Conservation (phyloP, 2,888 invertebrate species). For the Coremacera marginata region DNA sequence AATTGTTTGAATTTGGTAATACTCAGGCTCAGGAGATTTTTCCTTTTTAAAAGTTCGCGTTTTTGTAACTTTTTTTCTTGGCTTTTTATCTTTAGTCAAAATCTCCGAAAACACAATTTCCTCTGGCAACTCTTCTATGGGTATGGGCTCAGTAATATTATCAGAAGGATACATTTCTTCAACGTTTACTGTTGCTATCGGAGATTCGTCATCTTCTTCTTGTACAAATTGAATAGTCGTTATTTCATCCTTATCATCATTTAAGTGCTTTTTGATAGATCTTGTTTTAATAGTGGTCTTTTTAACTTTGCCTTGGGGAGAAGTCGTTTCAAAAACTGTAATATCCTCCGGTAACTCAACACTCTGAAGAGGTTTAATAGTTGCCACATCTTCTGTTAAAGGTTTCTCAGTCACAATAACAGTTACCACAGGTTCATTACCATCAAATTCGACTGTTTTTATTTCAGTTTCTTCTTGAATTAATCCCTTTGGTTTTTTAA, state of each 20-base stretch:
- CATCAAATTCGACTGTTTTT: conserved; percentile 68
- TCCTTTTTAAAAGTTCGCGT: conserved; percentile 70
- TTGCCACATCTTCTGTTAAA: conserved; percentile 41
- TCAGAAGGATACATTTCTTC: conserved; percentile 61
- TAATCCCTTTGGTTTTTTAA: conserved; percentile 68
- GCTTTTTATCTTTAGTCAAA: conserved; percentile 62
- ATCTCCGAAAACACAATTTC: conserved; percentile 62
- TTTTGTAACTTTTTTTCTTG: conserved; percentile 65
- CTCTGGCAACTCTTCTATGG: conserved; percentile 64
- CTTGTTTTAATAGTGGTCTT: conserved; percentile 64
- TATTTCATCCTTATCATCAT: conserved; percentile 66
- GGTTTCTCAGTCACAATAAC: conserved; percentile 59
- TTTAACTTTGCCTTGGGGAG: conserved; percentile 63
- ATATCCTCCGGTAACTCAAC: conserved; percentile 66
- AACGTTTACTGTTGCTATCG: conserved; percentile 61
- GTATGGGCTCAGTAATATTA: conserved; percentile 52
- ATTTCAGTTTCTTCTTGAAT: conserved; percentile 70
- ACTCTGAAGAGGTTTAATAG: conserved; percentile 47
- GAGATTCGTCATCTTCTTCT: conserved; percentile 60
- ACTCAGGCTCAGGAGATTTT: conserved; percentile 63
- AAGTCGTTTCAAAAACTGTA: conserved; percentile 58
- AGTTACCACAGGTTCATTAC: conserved; percentile 63
- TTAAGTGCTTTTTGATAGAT: conserved; percentile 65
- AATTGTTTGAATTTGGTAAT: conserved; percentile 70
- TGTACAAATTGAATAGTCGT: conserved; percentile 67